Base-by-base conservation (phyloP, 1,140 invertebrate species). In the Leptinotarsa texana region DNA sequence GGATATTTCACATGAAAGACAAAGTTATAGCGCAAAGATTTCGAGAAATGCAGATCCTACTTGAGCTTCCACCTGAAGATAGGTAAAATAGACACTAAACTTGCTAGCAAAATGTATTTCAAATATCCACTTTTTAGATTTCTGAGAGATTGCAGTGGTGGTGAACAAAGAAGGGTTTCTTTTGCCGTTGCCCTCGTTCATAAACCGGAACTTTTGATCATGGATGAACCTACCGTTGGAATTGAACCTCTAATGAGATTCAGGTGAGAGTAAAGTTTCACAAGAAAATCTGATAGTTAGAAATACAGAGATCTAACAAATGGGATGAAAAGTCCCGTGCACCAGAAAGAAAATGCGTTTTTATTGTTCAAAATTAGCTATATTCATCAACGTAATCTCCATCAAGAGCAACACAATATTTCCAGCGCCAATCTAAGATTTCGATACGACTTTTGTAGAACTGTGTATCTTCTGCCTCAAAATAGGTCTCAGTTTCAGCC, bases 181-280 rank as follows among this genome's bases (percentile, higher is more conserved):
- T 91, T 98, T 67, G 95, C 95, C 3, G 92, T 92, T 8, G 94
- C 95, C 1, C 85, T 98, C 77, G 89, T 98, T 0, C 95, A 98
- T 79, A 91, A 93, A 78, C 95, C 96, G 0, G 92, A 96, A 83
- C 85, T 98, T 1, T 85, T 98, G 1, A 95, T 98, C 69, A 86
- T 98, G 69, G 96, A 98, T 84, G 96, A 98, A 85, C 96, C 96
- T 0, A 98, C 96, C 0, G 96, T 97, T 13, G 96, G 96, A 8
- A 87, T 98, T 47, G 96, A 98, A 87, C 96, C 96, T 3, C 87
- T 97, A 72, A 85, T 98, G 21, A 89, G 96, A 85, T 93, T 96
- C 83, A 92, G 91, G 94, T 57, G 61, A 62, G 17, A n/a, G 5
- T 62, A 62, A 62, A 62, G 21, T 62, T 18, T 4, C 13, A 4